phyloP scores from a whole-genome alignment of 1,140 invertebrate species.

The Zaprionus gabonicus region DNA sequence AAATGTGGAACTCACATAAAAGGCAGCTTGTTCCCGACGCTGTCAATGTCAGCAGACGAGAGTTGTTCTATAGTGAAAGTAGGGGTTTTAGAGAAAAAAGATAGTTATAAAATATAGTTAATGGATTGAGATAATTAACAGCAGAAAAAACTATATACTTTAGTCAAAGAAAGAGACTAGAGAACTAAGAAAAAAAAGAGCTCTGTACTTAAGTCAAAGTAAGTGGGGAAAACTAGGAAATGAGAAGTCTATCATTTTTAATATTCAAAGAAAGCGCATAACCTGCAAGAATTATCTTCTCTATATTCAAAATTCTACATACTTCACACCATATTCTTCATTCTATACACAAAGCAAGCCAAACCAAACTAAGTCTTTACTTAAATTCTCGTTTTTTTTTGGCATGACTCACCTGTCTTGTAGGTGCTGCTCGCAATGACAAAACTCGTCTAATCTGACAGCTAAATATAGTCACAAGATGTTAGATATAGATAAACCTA shows the following conservation, averaged over 20 bases:
- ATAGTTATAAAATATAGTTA: too few relatives aligned
- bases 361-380: background rate
- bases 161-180: background rate
- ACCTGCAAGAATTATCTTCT: background rate
- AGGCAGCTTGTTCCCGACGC: slow-evolving; percentile 53
- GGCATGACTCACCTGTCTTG: slow-evolving; percentile 56
- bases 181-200: background rate
- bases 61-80: too few relatives aligned
- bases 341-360: background rate
- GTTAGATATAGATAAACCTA: slow-evolving; percentile 30
- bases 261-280: background rate
- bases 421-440: slow-evolving; percentile 54
- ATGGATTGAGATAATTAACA: too few relatives aligned
- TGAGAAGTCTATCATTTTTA: background rate
- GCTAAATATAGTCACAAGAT: slow-evolving; percentile 73
- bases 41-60: background rate
- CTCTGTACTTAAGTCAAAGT: background rate
- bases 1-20: slow-evolving; percentile 79
- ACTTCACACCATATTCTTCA: background rate
- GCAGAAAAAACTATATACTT: background rate
- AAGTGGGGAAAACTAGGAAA: background rate
- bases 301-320: background rate
- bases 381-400: background rate
- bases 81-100: too few relatives aligned
- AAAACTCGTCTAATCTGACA: slow-evolving; percentile 58